These are phyloP conservation scores for Meteorus cinctellus DNA, from an alignment of 2,888 invertebrate species.

Conservation along the genomic window DNA sequence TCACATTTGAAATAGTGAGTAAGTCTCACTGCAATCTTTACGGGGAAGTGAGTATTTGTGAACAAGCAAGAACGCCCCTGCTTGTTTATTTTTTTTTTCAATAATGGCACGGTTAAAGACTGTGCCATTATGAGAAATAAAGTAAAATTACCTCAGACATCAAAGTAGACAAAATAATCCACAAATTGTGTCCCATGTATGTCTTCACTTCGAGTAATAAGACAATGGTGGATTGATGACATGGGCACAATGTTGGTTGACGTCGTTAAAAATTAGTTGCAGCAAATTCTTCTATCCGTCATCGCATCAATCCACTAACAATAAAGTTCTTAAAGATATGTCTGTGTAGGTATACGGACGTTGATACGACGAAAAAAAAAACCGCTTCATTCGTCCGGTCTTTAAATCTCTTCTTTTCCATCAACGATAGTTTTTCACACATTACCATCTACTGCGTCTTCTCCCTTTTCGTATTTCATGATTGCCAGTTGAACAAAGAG, in stretches of 20 bases:
- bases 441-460: conserved; percentile 7
- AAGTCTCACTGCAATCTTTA: no score
- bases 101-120: no score
- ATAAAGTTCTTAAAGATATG: conserved; percentile 25
- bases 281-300: conserved; percentile 19
- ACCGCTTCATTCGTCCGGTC: background rate
- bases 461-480: conserved; percentile 15
- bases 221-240: conserved; percentile 3
- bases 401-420: background rate
- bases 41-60: no score
- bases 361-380: background rate
- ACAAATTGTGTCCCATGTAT: background rate
- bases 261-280: conserved; percentile 2
- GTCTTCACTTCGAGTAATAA: background rate
- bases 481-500: background rate
- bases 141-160: background rate
- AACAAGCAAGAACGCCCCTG: no score
- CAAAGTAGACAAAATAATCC: background rate
- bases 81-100: no score
- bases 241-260: background rate
- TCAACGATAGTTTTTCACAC: background rate
- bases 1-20: no score
- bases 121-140: no score
- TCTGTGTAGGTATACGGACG: background rate
- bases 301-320: conserved; percentile 19